phyloP scores from a whole-genome alignment of 2,113 vertebrate genomes.

The Sebastes fasciatus region DNA sequence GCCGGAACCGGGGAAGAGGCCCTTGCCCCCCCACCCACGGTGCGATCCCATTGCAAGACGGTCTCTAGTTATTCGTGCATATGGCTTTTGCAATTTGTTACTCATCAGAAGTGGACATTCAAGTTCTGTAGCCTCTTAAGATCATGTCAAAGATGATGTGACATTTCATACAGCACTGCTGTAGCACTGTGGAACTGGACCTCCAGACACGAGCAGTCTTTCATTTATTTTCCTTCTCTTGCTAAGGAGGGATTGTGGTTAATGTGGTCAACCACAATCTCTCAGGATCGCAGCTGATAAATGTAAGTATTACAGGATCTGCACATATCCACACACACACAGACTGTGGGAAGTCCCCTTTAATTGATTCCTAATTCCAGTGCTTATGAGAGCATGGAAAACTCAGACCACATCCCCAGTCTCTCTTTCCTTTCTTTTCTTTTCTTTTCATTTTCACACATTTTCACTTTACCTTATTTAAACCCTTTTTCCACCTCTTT shows the following conservation, averaged over 20 bases:
- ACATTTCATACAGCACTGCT: not conserved
- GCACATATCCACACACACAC: not conserved
- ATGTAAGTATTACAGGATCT: not conserved
- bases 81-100: not conserved
- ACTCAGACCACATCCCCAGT: not conserved
- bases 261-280: not conserved
- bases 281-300: not conserved
- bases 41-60: not conserved
- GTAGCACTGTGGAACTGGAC: not conserved
- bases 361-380: slow-evolving; percentile 33
- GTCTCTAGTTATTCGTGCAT: not conserved
- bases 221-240: not conserved
- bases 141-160: not conserved
- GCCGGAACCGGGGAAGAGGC: not conserved
- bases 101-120: not conserved
- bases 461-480: slow-evolving; percentile 44
- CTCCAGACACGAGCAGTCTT: not conserved
- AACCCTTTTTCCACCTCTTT: slow-evolving; percentile 35
- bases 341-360: slow-evolving; percentile 11
- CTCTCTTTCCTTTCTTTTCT: slow-evolving; percentile 8
- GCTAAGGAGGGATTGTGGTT: too few species aligned
- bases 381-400: slow-evolving; percentile 51
- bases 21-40: not conserved
- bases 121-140: not conserved
- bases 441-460: slow-evolving; percentile 48